A percentile compares a stretch with the other conserved stretches of the same genome.
phyloP scores from a whole-genome alignment of 2,888 invertebrate genomes.

The Cynaeus angustus region DNA sequence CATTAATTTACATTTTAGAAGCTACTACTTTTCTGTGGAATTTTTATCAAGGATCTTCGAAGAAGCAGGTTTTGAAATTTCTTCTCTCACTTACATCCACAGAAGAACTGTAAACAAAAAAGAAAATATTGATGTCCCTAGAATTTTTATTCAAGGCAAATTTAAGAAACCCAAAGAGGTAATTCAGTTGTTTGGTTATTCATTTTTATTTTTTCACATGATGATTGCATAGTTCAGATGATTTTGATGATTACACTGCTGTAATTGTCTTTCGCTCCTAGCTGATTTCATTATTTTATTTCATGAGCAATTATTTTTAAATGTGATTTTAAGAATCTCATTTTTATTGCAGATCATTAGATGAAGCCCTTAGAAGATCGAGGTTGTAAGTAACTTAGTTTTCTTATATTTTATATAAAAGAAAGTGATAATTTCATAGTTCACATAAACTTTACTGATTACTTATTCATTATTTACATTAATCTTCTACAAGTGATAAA shows the following conservation, averaged over 20 bases:
- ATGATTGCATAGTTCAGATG: constrained; percentile 69
- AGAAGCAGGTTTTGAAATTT: constrained; percentile 81
- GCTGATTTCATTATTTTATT: neutral
- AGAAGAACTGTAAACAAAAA: constrained; percentile 94
- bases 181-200: neutral
- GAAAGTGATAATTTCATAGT: constrained; percentile 67
- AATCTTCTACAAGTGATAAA: no score
- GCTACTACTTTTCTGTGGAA: constrained; percentile 87
- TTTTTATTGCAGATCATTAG: no score
- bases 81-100: constrained; percentile 85
- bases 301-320: neutral
- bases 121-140: constrained; percentile 91
- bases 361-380: neutral
- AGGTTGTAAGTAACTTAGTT: neutral
- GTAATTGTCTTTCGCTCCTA: constrained; percentile 24
- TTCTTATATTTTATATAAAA: neutral
- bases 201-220: constrained; percentile 49
- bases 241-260: constrained; percentile 46
- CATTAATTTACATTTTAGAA: constrained; percentile 75
- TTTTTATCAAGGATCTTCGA: constrained; percentile 80
- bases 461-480: no score
- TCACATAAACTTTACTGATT: constrained; percentile 65
- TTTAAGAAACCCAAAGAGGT: constrained; percentile 70
- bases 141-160: constrained; percentile 95
- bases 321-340: no score